Base-by-base conservation (phyloP, 2,888 invertebrate genomes). In the Augiades crinisus region DNA sequence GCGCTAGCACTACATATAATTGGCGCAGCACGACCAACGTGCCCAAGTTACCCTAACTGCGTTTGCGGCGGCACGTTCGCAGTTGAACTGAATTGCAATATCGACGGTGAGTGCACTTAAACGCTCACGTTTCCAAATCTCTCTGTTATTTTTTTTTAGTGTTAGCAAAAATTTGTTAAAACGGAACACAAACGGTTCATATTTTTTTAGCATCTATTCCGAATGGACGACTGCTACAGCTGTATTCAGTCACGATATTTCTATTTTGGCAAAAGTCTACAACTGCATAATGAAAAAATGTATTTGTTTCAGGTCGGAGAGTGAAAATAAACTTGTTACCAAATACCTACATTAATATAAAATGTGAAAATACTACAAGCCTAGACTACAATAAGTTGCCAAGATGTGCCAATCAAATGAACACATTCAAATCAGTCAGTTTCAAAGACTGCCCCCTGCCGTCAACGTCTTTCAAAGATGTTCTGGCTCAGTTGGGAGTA, bases 391-490 rank as follows among this genome's bases (percentile, higher is more conserved):
- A 70, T 52, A 78, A 87, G 58, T 64, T 92, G 60, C 90, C 91
- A 59, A 83, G 84, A 68, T 82, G 85, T 72, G 77, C 87, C 62
- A 85, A 86, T 53, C 68, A 69, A 54, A 70, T 72, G 59, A 78
- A 74, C 58, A 75, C 77, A 41, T 86, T 90, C 55, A 80, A 89
- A 57, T 81, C 81, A 21, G 87, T 92, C 64, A 81, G 76, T 57
- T 87, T 92, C 62, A 87, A 83, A 62, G 87, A 84, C 63, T 92
- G 92, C 60, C 91, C 92, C 0, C 59, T 91, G 54, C 91, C 92
- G n/a, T 62, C 68, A 1, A 78, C 81, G 3, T 86, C 91, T 0
- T 88, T 92, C 50, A 81, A 78, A 61, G 81, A 90, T 47, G 81
- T 91, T 7, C 68, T 91, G 49, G 70, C 74, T 5, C 80, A 72